phyloP scores from a whole-genome alignment of 1,140 invertebrate species.

The Orussus abietinus region DNA sequence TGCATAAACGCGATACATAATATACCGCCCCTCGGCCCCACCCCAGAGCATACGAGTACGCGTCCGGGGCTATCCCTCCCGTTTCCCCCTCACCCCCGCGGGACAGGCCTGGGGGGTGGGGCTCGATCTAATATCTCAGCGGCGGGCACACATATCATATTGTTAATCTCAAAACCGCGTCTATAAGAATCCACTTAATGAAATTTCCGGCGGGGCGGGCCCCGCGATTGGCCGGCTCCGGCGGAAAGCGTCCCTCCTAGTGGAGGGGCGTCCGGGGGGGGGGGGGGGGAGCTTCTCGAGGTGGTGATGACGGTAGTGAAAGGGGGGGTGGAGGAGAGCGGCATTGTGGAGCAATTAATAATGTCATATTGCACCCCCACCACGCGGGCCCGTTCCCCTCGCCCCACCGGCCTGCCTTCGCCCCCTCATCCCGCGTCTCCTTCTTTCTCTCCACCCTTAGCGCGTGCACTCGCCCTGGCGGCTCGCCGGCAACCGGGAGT shows the following conservation, averaged over 20 bases:
- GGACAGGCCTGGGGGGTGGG: too few species aligned
- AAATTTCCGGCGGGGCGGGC: conserved; percentile 37
- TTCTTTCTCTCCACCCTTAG: conserved; percentile 9
- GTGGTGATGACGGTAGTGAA: too few species aligned
- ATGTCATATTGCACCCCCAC: conserved; percentile 43
- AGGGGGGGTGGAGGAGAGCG: conserved; percentile 27
- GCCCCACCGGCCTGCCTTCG: conserved; percentile 11
- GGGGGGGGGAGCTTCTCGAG: not conserved
- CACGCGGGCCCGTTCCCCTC: too few species aligned
- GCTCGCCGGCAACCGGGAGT: too few species aligned
- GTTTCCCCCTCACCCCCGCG: too few species aligned
- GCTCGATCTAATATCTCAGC: not conserved
- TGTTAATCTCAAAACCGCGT: conserved; percentile 46
- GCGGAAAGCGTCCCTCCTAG: conserved; percentile 23
- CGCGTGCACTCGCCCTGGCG: too few species aligned
- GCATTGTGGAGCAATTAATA: conserved; percentile 48
- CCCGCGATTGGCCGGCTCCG: conserved; percentile 31
- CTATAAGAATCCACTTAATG: conserved; percentile 50
- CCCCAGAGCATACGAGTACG: too few species aligned
- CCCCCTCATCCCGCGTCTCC: conserved; percentile 13
- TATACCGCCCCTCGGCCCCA: too few species aligned
- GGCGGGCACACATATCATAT: conserved; percentile 34
- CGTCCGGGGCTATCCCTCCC: too few species aligned
- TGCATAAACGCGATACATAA: too few species aligned
- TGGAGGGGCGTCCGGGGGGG: not conserved